Base-by-base conservation (phyloP, 2,797 vertebrate species). In the Euphonia xanthogaster region DNA sequence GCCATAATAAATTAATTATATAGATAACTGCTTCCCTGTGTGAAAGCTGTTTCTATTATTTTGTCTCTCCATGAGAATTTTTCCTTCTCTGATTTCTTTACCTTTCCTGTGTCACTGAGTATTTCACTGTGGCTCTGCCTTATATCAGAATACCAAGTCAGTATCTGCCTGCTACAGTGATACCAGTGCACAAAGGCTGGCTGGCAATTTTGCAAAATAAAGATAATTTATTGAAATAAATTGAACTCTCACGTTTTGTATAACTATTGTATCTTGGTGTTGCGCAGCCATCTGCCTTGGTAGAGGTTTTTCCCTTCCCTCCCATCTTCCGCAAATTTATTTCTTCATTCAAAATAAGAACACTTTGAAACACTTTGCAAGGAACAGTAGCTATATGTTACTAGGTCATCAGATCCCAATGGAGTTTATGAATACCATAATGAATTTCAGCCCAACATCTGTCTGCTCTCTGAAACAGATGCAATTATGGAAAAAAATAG, bases 401-500 rank as follows among this genome's bases (percentile, higher is more conserved):
- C 85, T 95, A 83, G 95, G 92, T 96, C 92, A 91, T 91, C 94
- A 83, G 72, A 92, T 94, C 94, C 94, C 93, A 62, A 8, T 19
- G 78, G 94, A 62, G 30, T 83, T 96, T 88, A 74, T 82, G 94
- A 96, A 94, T 82, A 89, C 81, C 72, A 2, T 92, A 89, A 96
- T 94, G 95, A 96, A 94, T 94, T 96, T 97, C 95, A 92, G 92
- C 58, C 84, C 86, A 96, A 87, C 91, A 95, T 94, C 93, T 95
- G 94, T 81, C 94, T 94, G 78, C 89, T 96, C 91, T 91, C 87
- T 81, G 92, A 89, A 95, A 89, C 93, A 96, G 86, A 95, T 81
- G 87, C 85, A 96, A 86, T 92, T 95, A 92, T 63, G 55, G 80
- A 51, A 73, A 87, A 75, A 91, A 91, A 95, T 75, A 81, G 73